Percentiles rank a stretch among this genome's conserved stretches.
Conservation (phyloP, 2,797 vertebrate genomes). For the Chaetodon trifasciatus region DNA sequence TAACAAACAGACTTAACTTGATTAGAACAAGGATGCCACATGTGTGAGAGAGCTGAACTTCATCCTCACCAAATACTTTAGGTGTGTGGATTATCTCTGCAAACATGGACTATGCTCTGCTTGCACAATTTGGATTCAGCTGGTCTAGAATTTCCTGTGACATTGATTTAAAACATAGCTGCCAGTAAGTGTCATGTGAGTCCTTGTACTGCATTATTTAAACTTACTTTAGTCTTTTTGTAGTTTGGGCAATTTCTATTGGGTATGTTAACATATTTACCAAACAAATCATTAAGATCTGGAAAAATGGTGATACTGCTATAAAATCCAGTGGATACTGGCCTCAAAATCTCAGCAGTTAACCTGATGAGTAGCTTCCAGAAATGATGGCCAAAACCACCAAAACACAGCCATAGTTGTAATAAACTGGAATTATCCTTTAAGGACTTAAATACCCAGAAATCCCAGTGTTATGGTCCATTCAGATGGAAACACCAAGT, state of each 20-base stretch:
- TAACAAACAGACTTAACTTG: no score
- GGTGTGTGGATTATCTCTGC: slow-evolving; percentile 14
- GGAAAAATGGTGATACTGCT: no score
- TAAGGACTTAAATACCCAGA: background rate
- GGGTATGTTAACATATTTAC: no score
- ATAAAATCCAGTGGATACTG: no score
- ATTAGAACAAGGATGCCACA: background rate
- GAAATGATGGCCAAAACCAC: background rate
- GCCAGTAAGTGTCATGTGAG: no score
- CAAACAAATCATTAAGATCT: no score
- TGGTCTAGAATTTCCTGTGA: no score
- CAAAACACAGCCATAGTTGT: background rate
- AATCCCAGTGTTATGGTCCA: background rate
- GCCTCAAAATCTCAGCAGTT: background rate
- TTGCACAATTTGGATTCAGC: slow-evolving; percentile 5
- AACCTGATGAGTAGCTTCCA: background rate
- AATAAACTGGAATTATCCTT: background rate
- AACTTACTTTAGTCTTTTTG: no score
- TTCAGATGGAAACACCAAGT: background rate
- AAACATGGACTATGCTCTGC: slow-evolving; percentile 45
- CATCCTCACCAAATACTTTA: background rate
- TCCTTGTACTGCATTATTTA: no score
- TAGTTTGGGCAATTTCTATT: no score
- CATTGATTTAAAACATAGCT: no score
- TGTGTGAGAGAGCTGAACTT: slow-evolving; percentile 11